These are phyloP conservation scores for Hanleya hanleyi DNA, from an alignment of 2,888 invertebrate species.

Conservation along the genomic window DNA sequence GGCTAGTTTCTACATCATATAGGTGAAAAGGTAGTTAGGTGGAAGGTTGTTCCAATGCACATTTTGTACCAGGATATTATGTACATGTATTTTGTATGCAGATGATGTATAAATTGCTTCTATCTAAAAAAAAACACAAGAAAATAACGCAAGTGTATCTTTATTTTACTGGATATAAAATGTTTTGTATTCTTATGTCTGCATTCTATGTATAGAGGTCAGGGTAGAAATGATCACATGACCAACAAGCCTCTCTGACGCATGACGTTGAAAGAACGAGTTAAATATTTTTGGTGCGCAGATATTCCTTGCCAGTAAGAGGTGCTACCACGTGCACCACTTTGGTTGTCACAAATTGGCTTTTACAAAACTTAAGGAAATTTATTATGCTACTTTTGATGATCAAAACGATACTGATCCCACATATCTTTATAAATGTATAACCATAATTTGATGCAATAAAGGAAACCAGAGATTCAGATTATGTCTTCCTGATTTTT, in stretches of 20 bases:
- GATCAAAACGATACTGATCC: conserved; percentile 2
- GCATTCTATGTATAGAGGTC: background rate
- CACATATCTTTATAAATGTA: conserved; percentile 9
- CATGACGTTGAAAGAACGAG: no score
- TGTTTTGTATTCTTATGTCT: conserved; percentile 1
- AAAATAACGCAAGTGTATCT: conserved; percentile 9
- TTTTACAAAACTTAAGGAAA: background rate
- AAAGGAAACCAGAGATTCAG: no score
- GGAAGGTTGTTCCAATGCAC: background rate
- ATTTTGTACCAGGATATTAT: conserved; percentile 7
- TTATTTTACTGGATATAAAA: conserved; percentile 9
- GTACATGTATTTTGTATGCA: conserved; percentile 8
- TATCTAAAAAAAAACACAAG: conserved; percentile 3
- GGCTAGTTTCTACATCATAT: no score
- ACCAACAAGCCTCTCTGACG: no score
- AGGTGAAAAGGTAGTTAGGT: background rate
- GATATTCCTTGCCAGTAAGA: conserved; percentile 10
- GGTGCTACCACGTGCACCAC: background rate
- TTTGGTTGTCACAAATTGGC: background rate
- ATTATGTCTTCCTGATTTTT: no score
- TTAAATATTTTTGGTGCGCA: background rate
- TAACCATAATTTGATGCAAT: conserved; percentile 12
- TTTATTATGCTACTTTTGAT: background rate
- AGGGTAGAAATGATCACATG: background rate
- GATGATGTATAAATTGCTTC: conserved; percentile 12